Evolutionary conservation across 64 coral and sea anemone species (phyloP).

Genomic region (Platygyra sinensis): DNA sequence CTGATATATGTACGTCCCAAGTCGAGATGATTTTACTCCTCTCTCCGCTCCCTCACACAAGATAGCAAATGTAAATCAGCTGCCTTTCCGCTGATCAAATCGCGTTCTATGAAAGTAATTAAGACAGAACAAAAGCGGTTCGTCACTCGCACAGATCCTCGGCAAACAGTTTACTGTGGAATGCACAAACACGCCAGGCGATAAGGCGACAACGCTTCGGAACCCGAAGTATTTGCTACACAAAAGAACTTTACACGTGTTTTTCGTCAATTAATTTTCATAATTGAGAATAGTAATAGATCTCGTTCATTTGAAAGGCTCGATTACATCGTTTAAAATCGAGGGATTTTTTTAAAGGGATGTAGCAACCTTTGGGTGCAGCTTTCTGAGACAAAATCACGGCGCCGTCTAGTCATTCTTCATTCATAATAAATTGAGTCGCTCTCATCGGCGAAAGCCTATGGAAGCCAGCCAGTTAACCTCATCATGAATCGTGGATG

Average conservation of each 20-base stretch:
- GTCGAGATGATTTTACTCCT: not conserved
- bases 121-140: slow-evolving; percentile 14
- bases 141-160: not conserved
- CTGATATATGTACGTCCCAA: not conserved
- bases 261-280: slow-evolving; percentile 38
- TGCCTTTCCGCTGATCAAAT: not conserved
- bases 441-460: not conserved
- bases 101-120: slow-evolving; percentile 8
- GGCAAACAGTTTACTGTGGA: slow-evolving; percentile 31
- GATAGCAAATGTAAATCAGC: slow-evolving; percentile 20
- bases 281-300: slow-evolving; percentile 13
- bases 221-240: not conserved
- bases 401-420: not conserved
- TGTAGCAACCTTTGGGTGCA: not conserved
- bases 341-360: not conserved
- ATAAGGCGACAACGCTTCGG: not conserved
- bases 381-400: not conserved
- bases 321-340: not conserved
- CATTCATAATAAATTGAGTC: too few species aligned
- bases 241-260: slow-evolving; percentile 19
- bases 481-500: not conserved
- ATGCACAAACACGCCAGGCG: slow-evolving; percentile 18
- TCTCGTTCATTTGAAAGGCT: slow-evolving; percentile 22
- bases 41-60: not conserved
- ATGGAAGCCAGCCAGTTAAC: not conserved